Percentiles rank a stretch among this genome's conserved stretches.
These are phyloP conservation scores for Setophaga petechia DNA, from an alignment of 2,113 vertebrate genomes.

Conservation along the genomic window DNA sequence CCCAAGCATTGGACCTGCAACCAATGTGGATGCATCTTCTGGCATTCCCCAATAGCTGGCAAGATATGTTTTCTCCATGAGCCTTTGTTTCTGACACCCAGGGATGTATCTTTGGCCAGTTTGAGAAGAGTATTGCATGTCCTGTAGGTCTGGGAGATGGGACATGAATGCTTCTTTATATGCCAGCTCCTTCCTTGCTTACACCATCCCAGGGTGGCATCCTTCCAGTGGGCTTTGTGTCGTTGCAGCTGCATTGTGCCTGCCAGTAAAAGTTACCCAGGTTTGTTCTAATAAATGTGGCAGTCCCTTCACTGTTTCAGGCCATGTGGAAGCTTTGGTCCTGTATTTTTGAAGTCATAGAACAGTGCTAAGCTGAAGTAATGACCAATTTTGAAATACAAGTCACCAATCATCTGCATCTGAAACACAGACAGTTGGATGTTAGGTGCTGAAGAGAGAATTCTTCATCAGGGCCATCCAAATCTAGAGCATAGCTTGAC, in stretches of 20 bases:
- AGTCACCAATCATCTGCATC: not conserved
- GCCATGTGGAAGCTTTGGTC: not conserved
- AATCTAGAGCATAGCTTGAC: not conserved
- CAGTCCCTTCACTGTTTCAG: not conserved
- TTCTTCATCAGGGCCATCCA: not conserved
- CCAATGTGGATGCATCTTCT: not conserved
- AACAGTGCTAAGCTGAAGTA: not conserved
- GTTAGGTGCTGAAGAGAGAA: not conserved
- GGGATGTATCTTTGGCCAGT: not conserved
- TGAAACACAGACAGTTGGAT: not conserved
- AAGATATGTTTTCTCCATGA: not conserved
- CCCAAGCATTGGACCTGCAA: not conserved
- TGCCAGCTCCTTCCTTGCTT: not conserved
- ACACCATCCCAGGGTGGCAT: accelerated
- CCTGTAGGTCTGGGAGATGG: not conserved
- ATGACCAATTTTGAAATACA: not conserved
- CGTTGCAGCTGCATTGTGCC: not conserved
- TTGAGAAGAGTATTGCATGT: not conserved
- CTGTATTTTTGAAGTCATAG: not conserved
- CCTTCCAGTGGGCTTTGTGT: not conserved
- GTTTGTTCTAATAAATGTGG: not conserved
- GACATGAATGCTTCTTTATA: not conserved
- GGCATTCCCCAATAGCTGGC: not conserved
- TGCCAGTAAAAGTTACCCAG: not conserved
- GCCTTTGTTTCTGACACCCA: not conserved